Base-by-base conservation (phyloP, 2,797 vertebrate genomes). In the Intellagama lesueurii region DNA sequence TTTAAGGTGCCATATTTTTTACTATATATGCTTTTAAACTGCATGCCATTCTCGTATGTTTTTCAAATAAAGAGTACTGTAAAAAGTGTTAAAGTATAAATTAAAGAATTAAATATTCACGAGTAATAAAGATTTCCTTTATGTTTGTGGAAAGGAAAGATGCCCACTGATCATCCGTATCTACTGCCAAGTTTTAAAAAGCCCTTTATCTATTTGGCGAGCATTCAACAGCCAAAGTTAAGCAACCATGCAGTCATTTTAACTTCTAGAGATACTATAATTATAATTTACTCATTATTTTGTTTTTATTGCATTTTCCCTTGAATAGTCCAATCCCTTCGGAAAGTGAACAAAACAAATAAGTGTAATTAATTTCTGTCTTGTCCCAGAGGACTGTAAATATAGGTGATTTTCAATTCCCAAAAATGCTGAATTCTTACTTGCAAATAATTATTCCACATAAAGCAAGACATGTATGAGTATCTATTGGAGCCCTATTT, bases 181-280 rank as follows among this genome's bases (percentile, higher is more conserved):
- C 12, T 85, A 8, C 40, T 26, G 24, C 12, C 72, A 47, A 84
- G 52, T 84, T 7, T 32, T 72, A 64, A 52, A 69, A 84, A 44
- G 2, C 83, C 47, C n/a, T 32, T 84, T 32, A 52, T 84, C 30
- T 83, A 8, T 83, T 32, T 32, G 4, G n/a, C 49, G 72, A 73
- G 11, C 32, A 28, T 75, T 85, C 70, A 85, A 75, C 32, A 56
- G 24, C 49, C 32, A 85, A 52, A 24, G 12, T 76, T 75, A 32
- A 75, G 32, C 49, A 75, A 35, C 19, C n/a, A 73, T 85, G 32
- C 32, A 32, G 24, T 76, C 75, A 85, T 35, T 56, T 49, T 84
- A 82, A 82, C 40, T 66, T 82, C 60, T 82, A 82, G 64, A 28
- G 79, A 60, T 64, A 81, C 32, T 64, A 68, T 40, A 81, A 81